Percentiles rank a stretch among this genome's conserved stretches.
phyloP scores from a whole-genome alignment of 2,888 invertebrate species.

The Antheraea assamensis region DNA sequence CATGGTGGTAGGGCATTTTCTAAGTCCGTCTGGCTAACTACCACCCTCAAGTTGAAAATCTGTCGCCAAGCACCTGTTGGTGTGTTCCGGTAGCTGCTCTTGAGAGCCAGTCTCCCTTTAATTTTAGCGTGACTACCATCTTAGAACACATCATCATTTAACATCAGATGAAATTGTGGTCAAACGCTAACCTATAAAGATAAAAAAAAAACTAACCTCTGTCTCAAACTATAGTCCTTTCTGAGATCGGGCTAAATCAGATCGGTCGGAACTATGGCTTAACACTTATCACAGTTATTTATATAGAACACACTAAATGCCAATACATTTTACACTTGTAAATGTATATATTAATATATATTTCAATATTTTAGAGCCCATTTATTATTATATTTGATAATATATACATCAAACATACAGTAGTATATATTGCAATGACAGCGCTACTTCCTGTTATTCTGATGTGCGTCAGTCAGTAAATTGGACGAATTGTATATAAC shows the following conservation, averaged over 20 bases:
- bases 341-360: neutral
- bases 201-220: too few species aligned
- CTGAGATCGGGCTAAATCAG: neutral
- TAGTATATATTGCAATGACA: neutral
- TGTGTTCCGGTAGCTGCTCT: too few species aligned
- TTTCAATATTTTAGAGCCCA: neutral
- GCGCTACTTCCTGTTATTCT: conserved; percentile 11
- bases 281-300: neutral
- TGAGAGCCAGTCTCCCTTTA: too few species aligned
- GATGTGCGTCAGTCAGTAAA: conserved; percentile 11
- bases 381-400: neutral
- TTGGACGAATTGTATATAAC: neutral
- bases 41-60: too few species aligned
- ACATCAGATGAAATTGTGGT: too few species aligned
- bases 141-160: too few species aligned
- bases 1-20: too few species aligned
- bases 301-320: neutral
- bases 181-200: too few species aligned
- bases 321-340: neutral
- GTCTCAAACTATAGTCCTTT: neutral
- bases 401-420: neutral
- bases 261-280: neutral
- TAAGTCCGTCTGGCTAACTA: too few species aligned
- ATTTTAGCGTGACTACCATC: too few species aligned
- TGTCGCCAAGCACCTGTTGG: too few species aligned